A percentile compares a stretch with the other conserved stretches of the same genome.
Conservation (phyloP, 2,888 invertebrate species). For the Nysson spinosus region DNA sequence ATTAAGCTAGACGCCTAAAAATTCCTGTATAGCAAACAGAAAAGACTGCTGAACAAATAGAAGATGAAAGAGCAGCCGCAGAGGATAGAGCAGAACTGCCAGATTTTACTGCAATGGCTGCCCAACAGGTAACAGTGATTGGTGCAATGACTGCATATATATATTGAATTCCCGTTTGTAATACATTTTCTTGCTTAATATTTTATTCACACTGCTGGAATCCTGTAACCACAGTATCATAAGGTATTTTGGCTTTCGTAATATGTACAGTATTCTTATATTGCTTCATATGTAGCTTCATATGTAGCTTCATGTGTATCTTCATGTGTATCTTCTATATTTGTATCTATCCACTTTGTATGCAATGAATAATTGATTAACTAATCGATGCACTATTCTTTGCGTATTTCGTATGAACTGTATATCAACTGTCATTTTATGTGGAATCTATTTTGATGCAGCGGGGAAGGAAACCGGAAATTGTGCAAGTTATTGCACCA, state of each 20-base stretch:
- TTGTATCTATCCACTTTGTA: slow-evolving; percentile 7
- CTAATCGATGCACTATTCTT: background rate
- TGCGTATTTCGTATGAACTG: background rate
- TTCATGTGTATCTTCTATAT: background rate
- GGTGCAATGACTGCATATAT: too few relatives aligned
- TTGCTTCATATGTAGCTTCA: too few relatives aligned
- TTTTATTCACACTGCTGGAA: slow-evolving; percentile 48
- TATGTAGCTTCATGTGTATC: too few relatives aligned
- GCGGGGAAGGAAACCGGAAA: slow-evolving; percentile 89
- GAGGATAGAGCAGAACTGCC: slow-evolving; percentile 77
- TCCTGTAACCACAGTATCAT: slow-evolving; percentile 62
- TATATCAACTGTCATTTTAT: slow-evolving; percentile 6
- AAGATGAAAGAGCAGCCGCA: slow-evolving; percentile 76
- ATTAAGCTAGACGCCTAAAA: slow-evolving; percentile 43
- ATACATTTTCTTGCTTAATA: slow-evolving; percentile 33
- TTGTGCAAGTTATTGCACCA: slow-evolving; percentile 95
- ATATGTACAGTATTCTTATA: background rate
- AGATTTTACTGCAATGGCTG: slow-evolving; percentile 77
- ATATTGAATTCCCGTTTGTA: slow-evolving; percentile 11
- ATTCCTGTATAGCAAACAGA: slow-evolving; percentile 62
- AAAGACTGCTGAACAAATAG: slow-evolving; percentile 76
- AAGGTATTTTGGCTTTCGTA: slow-evolving; percentile 64
- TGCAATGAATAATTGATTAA: slow-evolving; percentile 15
- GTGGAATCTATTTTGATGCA: slow-evolving; percentile 71
- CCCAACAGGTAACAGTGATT: slow-evolving; percentile 77